phyloP scores from a whole-genome alignment of 2,797 vertebrate genomes.

The Ispidina lecontei region DNA sequence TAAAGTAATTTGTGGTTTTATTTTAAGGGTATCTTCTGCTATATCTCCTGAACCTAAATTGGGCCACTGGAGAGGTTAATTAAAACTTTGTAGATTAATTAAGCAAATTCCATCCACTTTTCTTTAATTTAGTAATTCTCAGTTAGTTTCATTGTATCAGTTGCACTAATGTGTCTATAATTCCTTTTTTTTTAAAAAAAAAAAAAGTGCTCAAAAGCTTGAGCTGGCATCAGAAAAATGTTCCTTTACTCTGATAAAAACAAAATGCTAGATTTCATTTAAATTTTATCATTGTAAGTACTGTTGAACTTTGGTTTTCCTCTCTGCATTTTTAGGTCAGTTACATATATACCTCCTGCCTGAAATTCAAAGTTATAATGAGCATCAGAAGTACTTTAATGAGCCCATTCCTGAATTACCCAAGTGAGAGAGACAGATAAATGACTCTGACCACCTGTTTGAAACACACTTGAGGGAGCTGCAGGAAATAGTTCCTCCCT shows the following conservation, averaged over 20 bases:
- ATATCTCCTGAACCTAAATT: constrained; percentile 28
- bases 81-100: constrained; percentile 64
- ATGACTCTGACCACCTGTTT: neutral
- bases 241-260: neutral
- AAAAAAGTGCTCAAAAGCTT: neutral
- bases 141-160: constrained; percentile 17
- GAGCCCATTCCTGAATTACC: fast-evolving
- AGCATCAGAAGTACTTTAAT: neutral
- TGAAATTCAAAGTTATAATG: neutral
- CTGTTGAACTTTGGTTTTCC: neutral
- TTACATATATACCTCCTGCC: neutral
- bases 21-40: constrained; percentile 54
- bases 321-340: fast-evolving
- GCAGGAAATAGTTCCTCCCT: neutral
- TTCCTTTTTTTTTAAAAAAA: neutral
- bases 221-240: neutral
- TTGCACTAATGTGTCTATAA: neutral
- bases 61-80: constrained; percentile 63
- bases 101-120: constrained; percentile 46
- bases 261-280: neutral
- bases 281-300: neutral
- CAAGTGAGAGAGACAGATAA: neutral
- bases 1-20: constrained; percentile 43
- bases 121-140: constrained; percentile 45
- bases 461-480: neutral